Evolutionary conservation across 1,140 invertebrate species (phyloP).

Genomic region (Ctenoplectra terminalis): DNA sequence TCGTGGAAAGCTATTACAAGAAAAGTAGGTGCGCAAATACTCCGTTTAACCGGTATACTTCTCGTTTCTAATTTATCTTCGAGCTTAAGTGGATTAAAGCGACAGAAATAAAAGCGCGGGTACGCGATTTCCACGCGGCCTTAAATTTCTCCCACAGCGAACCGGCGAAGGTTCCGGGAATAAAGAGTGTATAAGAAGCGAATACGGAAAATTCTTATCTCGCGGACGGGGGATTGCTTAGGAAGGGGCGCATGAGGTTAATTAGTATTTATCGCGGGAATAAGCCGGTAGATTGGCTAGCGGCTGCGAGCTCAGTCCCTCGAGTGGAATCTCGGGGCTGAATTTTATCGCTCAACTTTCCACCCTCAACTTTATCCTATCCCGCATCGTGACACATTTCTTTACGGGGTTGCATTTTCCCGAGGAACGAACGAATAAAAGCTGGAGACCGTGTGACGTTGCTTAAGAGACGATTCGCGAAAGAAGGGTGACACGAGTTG

Average conservation of each 20-base stretch:
- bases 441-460: not conserved
- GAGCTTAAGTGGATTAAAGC: constrained; percentile 26
- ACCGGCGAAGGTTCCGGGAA: not conserved
- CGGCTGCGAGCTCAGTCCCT: constrained; percentile 5
- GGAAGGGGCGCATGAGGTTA: constrained; percentile 25
- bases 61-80: constrained; percentile 29
- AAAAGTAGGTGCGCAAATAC: not conserved
- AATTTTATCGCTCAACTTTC: constrained; percentile 66
- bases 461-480: not conserved
- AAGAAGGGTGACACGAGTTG: not conserved
- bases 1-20: not conserved
- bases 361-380: constrained; percentile 35
- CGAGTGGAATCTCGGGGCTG: constrained; percentile 41
- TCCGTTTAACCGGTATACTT: not conserved
- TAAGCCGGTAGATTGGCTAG: constrained; percentile 45
- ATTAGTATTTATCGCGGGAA: constrained; percentile 65
- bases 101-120: constrained; percentile 27
- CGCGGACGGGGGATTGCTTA: not conserved
- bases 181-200: constrained; percentile 24
- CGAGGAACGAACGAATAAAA: not conserved
- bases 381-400: constrained; percentile 13
- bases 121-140: constrained; percentile 2
- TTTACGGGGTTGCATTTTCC: constrained; percentile 7
- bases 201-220: constrained; percentile 56
- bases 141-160: constrained; percentile 27